Evolutionary conservation across 2,113 vertebrate genomes (phyloP), one percentile per base, ranked within the genome.

Genomic region (Parus major): DNA sequence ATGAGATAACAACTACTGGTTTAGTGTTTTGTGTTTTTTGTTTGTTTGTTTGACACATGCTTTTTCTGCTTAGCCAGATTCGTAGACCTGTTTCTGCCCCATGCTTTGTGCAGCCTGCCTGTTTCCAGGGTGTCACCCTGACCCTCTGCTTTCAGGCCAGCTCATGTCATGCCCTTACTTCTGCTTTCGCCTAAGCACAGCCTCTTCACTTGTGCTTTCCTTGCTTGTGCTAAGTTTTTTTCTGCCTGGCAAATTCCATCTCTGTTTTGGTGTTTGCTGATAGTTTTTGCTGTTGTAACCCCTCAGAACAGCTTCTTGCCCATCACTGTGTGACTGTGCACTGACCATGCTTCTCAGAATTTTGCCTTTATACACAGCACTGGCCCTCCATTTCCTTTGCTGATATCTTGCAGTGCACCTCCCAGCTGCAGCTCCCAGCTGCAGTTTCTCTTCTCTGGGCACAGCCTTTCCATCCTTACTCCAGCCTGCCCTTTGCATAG

Each of bases 11-110:
- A 79, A 36, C 44, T 90, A 24, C 68, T 80, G 21, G 5, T 33
- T 81, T 52, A 27, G 18, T 36, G 53, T 18, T 66, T 49, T 29
- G 2, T 11, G 23, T 28, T 41, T 4, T 13, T 75, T 75, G 2
- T 15, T 42, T 29, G 5, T 25, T 47, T 23, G 7, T 47, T 70
- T 61, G 39, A 27, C 8, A 17, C 7, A 8, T 0, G 0, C 15
- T 35, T 65, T 24, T 78, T 82, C 33, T 82, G 23, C 31, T 6
- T 3, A 57, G 29, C 31, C 39, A 42, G 42, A 35, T 82, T 78
- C 53, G 33, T 36, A 77, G 69, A 44, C 19, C 39, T 63, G 44
- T 41, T 78, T 50, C 46, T 81, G 31, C 35, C 29, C 25, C 15
- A 5, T 65, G 35, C 44, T 77, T 64, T 88, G 39, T 85, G 31